Conservation (phyloP, 2,797 vertebrate species). For the Scomberomorus guttatus region DNA sequence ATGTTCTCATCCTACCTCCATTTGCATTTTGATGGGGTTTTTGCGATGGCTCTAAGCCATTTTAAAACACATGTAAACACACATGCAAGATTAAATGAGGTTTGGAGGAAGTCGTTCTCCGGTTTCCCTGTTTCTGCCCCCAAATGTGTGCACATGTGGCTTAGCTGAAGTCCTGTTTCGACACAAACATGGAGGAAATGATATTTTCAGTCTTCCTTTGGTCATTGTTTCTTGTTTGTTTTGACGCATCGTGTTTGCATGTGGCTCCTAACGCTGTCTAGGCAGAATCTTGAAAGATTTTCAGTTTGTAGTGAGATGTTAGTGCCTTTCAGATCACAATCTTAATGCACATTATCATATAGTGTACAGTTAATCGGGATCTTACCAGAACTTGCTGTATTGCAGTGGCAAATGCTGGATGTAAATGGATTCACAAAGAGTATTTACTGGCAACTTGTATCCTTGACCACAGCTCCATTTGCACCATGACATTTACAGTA, state of each 20-base stretch:
- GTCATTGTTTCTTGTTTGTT: background rate
- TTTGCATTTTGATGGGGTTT: slow-evolving; percentile 74
- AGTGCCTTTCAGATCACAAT: slow-evolving; percentile 21
- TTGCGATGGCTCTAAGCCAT: slow-evolving; percentile 35
- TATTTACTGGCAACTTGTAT: slow-evolving; percentile 3
- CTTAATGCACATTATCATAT: background rate
- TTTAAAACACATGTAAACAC: slow-evolving; percentile 69
- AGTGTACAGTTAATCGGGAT: background rate
- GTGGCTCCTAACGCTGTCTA: slow-evolving; percentile 7
- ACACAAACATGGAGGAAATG: background rate
- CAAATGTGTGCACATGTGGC: slow-evolving; percentile 35
- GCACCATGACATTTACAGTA: slow-evolving; percentile 9
- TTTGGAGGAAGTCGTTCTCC: background rate
- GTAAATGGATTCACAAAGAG: slow-evolving; percentile 19
- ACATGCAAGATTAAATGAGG: slow-evolving; percentile 48
- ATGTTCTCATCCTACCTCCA: slow-evolving; percentile 31
- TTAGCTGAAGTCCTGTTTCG: slow-evolving; percentile 27
- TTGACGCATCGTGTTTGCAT: slow-evolving; percentile 24
- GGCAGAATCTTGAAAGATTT: slow-evolving; percentile 7
- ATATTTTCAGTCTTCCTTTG: slow-evolving; percentile 19
- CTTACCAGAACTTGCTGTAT: background rate
- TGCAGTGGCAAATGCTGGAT: background rate
- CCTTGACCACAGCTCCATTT: slow-evolving; percentile 41
- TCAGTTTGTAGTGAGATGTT: background rate
- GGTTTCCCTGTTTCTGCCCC: slow-evolving; percentile 23